Evolutionary conservation across 2,797 vertebrate genomes (phyloP).

Genomic region (Coendou prehensilis): DNA sequence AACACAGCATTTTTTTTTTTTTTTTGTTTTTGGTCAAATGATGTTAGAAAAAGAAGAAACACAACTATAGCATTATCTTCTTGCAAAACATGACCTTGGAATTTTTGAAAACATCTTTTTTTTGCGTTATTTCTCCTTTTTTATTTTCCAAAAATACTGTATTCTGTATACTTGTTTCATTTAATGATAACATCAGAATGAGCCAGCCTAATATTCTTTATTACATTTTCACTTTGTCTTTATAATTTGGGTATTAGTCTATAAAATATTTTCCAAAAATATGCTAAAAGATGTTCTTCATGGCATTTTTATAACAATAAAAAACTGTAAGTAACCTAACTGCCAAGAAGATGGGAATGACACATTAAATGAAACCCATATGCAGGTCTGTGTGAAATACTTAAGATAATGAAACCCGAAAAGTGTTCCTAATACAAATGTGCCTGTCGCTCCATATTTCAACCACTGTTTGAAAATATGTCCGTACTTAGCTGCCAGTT

Average conservation of each 20-base stretch:
- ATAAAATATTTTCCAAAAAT: background rate
- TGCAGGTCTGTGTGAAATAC: background rate
- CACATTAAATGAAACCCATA: background rate
- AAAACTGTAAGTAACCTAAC: background rate
- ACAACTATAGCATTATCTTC: background rate
- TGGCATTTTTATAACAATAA: background rate
- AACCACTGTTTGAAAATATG: conserved; percentile 9
- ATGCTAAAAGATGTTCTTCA: background rate
- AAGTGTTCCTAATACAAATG: background rate
- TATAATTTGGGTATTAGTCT: background rate
- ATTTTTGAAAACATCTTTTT: background rate
- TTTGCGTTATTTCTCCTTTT: background rate
- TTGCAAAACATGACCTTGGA: background rate
- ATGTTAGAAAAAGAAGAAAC: background rate
- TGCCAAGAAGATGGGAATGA: too few relatives aligned
- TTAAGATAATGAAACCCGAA: background rate
- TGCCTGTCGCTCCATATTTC: background rate
- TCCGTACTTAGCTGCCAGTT: background rate
- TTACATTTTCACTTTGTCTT: background rate
- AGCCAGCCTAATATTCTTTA: background rate
- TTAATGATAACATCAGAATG: background rate
- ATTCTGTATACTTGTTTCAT: background rate
- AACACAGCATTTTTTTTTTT: background rate
- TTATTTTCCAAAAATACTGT: background rate
- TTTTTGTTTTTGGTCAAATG: background rate